Evolutionary conservation across 2,888 invertebrate species (phyloP).

Genomic region (Timema podura): DNA sequence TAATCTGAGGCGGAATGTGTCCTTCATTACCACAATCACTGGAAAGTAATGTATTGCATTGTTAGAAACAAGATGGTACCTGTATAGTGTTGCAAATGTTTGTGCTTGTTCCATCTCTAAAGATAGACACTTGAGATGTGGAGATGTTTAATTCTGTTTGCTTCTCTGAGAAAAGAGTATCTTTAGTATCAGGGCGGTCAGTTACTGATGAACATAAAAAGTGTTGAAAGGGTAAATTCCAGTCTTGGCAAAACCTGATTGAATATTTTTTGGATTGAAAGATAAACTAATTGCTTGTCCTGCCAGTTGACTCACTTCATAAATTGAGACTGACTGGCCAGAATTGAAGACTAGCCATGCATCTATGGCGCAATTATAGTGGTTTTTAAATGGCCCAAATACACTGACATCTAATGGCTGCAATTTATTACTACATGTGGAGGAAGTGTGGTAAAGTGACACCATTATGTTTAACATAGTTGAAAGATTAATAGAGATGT

Average conservation of each 20-base stretch:
- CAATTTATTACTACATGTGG: constrained; percentile 43
- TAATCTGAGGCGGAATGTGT: too few relatives aligned
- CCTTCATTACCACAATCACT: too few relatives aligned
- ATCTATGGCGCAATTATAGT: constrained; percentile 37
- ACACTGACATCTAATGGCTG: constrained; percentile 40
- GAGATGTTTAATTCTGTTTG: too few relatives aligned
- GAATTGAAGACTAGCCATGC: constrained; percentile 41
- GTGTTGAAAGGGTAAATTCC: constrained; percentile 5
- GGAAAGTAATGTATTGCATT: too few relatives aligned
- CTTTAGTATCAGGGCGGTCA: background rate
- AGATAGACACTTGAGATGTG: too few relatives aligned
- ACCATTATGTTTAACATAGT: too few relatives aligned
- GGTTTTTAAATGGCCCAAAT: constrained; percentile 37
- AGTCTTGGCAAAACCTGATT: background rate
- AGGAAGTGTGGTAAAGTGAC: constrained; percentile 44
- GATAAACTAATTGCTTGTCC: constrained; percentile 8
- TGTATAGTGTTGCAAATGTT: too few relatives aligned
- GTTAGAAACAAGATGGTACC: too few relatives aligned
- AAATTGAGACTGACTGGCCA: constrained; percentile 39
- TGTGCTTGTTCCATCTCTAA: too few relatives aligned
- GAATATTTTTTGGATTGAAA: constrained; percentile 8
- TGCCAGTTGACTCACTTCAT: constrained; percentile 1
- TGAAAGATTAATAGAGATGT: constrained; percentile 10
- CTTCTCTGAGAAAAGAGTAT: too few relatives aligned
- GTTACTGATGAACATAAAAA: constrained; percentile 5